A percentile compares a stretch with the other conserved stretches of the same genome.
These are phyloP conservation scores for Drosophila melanica DNA, from an alignment of 1,140 invertebrate genomes.

Conservation along the genomic window DNA sequence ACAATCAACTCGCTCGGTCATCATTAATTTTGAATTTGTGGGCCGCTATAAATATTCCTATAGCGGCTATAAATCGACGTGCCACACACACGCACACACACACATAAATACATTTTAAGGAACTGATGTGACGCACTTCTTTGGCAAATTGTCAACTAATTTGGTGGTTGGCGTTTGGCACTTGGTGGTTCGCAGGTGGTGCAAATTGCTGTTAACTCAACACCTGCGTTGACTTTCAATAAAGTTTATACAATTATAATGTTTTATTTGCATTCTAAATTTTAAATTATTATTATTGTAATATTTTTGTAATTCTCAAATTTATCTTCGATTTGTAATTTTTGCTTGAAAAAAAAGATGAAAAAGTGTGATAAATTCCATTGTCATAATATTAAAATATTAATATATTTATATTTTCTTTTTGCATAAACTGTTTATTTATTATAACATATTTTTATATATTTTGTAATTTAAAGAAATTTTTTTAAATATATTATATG, in stretches of 20 bases:
- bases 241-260: background rate
- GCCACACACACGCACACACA: constrained; percentile 3
- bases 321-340: too few species aligned
- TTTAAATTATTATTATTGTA: background rate
- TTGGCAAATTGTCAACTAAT: constrained; percentile 23
- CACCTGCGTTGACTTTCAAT: too few species aligned
- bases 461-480: too few species aligned
- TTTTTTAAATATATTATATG: too few species aligned
- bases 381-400: too few species aligned
- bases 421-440: too few species aligned
- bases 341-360: too few species aligned
- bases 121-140: constrained; percentile 28
- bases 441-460: too few species aligned
- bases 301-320: background rate
- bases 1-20: constrained; percentile 58
- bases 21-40: constrained; percentile 57
- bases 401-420: too few species aligned
- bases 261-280: background rate
- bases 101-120: background rate
- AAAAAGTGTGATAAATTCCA: too few species aligned
- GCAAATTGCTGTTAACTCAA: constrained; percentile 17
- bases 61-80: constrained; percentile 57
- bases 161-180: constrained; percentile 4
- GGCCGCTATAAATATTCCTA: constrained; percentile 59
- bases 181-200: constrained; percentile 12